Percentiles rank a stretch among this genome's conserved stretches.
Evolutionary conservation across 2,797 vertebrate genomes (phyloP).

Genomic region (Sebastes hopkinsi): DNA sequence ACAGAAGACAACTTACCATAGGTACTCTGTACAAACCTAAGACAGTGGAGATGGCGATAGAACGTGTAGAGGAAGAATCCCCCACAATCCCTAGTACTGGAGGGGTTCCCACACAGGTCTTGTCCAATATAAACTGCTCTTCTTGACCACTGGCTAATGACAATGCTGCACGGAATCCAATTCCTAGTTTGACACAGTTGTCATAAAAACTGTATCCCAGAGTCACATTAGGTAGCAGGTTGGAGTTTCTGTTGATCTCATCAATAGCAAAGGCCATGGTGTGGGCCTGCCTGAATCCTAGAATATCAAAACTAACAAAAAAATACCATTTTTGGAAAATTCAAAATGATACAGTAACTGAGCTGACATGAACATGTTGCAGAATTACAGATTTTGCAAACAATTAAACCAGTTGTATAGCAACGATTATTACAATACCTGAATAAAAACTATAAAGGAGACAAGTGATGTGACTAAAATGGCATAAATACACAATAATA

Average conservation of each 20-base stretch:
- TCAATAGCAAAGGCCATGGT: conserved; percentile 77
- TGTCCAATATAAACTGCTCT: conserved; percentile 8
- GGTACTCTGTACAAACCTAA: conserved; percentile 62
- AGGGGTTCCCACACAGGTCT: conserved; percentile 40
- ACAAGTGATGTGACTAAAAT: neutral
- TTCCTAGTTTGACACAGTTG: conserved; percentile 64
- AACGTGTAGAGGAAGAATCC: conserved; percentile 55
- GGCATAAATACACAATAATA: neutral
- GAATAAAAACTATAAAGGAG: conserved; percentile 53
- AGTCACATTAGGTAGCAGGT: neutral
- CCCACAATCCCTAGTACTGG: conserved; percentile 63
- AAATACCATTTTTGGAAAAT: neutral
- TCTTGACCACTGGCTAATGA: conserved; percentile 53
- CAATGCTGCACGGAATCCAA: conserved; percentile 72
- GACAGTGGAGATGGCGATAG: conserved; percentile 54
- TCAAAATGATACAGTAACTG: conserved; percentile 2
- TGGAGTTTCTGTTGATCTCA: conserved; percentile 61
- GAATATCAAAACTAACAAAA: conserved; percentile 64
- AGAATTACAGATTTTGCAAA: neutral
- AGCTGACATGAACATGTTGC: conserved; percentile 13
- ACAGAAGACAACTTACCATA: conserved; percentile 45
- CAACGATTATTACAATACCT: neutral
- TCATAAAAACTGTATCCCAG: conserved; percentile 33
- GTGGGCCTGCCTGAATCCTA: conserved; percentile 63
- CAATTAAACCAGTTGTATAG: neutral